A percentile compares a stretch with the other conserved stretches of the same genome.
These are phyloP conservation scores for Scaptomyza reducta DNA, from an alignment of 2,888 invertebrate species.

Conservation along the genomic window DNA sequence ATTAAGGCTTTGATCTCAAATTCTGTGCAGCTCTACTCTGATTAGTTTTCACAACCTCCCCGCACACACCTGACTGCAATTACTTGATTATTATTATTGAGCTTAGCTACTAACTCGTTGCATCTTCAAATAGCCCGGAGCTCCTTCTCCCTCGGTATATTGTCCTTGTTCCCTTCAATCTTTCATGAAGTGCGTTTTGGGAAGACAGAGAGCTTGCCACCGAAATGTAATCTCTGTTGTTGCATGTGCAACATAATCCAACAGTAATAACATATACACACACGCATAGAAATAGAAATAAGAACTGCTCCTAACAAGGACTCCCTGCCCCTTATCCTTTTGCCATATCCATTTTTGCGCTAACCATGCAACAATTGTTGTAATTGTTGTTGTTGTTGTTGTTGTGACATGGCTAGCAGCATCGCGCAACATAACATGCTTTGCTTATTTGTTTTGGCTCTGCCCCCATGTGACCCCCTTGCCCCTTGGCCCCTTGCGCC, in stretches of 20 bases:
- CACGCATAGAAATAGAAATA: not conserved
- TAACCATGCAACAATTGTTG: conserved; percentile 46
- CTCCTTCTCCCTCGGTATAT: no score
- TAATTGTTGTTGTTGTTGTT: conserved; percentile 20
- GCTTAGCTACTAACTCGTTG: not conserved
- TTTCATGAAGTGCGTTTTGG: conserved; percentile 32
- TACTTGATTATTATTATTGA: conserved; percentile 18
- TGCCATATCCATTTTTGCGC: conserved; percentile 40
- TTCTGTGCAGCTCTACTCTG: no score
- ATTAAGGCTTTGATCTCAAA: not conserved
- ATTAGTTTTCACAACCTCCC: not conserved
- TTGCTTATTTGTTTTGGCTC: conserved; percentile 56
- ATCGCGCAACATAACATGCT: conserved; percentile 57
- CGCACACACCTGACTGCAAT: conserved; percentile 12
- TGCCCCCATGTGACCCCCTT: conserved; percentile 15
- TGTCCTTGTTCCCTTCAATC: conserved; percentile 1
- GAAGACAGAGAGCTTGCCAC: not conserved
- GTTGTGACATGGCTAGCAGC: conserved; percentile 45
- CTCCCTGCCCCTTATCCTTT: not conserved
- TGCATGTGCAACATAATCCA: conserved; percentile 35
- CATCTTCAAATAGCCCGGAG: not conserved
- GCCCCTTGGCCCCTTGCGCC: not conserved
- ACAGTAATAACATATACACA: not conserved
- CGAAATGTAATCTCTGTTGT: conserved; percentile 14
- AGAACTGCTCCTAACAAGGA: not conserved